Base-by-base conservation (phyloP, 2,113 vertebrate genomes). In the Myotis brandtii region DNA sequence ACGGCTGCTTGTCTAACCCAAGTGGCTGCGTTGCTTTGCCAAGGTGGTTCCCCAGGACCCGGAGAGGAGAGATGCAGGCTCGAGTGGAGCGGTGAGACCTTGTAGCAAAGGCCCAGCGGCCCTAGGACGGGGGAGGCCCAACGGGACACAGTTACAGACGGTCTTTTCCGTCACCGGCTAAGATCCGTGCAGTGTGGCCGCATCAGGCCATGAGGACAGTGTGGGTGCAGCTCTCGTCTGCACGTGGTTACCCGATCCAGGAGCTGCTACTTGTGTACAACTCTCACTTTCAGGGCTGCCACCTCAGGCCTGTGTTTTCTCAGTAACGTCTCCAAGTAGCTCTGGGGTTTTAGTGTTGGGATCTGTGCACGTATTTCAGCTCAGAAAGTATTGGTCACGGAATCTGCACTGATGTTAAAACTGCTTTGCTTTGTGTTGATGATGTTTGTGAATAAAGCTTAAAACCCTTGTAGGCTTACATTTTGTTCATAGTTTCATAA, bases 181-280 rank as follows among this genome's bases (percentile, higher is more conserved):
- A 37, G 5, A 2, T 50, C 32, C 14, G 9, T 17, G 17, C 27
- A 3, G 10, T 32, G 48, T 7, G 5, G 50, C 30, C 50, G 52
- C 2, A 40, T 0, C 1, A 9, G 43, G 52, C 56, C 30, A 0
- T 32, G 1, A 34, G 50, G 50, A 1, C 23, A 12, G 0, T 13
- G 25, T 48, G 16, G 50, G 27, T 32, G 37, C 21, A 0, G 16
- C 20, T 34, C 13, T 59, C 0, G 3, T 21, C 27, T 9, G 0
- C 20, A 0, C 0, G 0, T 17, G 12, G 1, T 46, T 27, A 59
- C 40, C 43, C 50, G 18, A 6, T 17, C 6, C 1, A 14, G 81
- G 70, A 8, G 2, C 92, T 46, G 21, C 72, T 6, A 1, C 0
- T 5, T 0, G 1, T 21, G 2, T 3, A 6, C 6, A 4, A 1